A percentile compares a stretch with the other conserved stretches of the same genome.
phyloP scores from a whole-genome alignment of 2,113 vertebrate species.

The Electrona antarctica region DNA sequence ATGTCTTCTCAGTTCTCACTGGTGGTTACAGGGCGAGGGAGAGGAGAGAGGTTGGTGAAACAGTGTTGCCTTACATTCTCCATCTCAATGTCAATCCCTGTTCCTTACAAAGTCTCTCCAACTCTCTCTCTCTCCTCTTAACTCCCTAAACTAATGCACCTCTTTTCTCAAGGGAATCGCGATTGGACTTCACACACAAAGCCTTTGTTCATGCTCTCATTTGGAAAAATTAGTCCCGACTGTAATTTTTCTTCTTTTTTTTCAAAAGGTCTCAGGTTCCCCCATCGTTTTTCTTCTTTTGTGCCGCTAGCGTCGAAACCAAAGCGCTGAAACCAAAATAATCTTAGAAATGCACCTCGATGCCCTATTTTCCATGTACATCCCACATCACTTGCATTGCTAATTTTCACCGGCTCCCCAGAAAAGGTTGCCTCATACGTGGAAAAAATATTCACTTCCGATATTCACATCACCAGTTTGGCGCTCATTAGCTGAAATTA shows the following conservation, averaged over 20 bases:
- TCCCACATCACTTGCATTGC: conserved; percentile 49
- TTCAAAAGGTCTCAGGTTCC: neutral
- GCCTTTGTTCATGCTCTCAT: conserved; percentile 23
- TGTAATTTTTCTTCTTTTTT: conserved; percentile 14
- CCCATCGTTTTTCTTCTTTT: neutral
- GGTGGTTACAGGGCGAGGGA: too few species aligned
- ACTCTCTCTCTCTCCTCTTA: neutral
- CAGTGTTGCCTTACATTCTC: neutral
- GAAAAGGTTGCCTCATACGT: conserved; percentile 38
- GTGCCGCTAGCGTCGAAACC: conserved; percentile 17
- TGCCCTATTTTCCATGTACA: conserved; percentile 47
- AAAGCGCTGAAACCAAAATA: conserved; percentile 20
- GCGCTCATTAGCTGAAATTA: conserved; percentile 67
- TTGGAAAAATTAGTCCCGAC: conserved; percentile 19
- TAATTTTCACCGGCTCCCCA: conserved; percentile 61
- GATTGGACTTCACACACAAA: neutral
- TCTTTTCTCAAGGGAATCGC: neutral
- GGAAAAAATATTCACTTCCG: conserved; percentile 30
- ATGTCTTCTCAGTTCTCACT: neutral
- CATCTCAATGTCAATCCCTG: neutral
- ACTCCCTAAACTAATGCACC: neutral
- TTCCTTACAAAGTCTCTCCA: neutral
- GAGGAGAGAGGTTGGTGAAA: too few species aligned
- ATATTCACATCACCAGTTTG: conserved; percentile 24
- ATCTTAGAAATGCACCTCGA: conserved; percentile 18